Evolutionary conservation across 2,797 vertebrate species (phyloP).

Genomic region (Cuculus canorus): DNA sequence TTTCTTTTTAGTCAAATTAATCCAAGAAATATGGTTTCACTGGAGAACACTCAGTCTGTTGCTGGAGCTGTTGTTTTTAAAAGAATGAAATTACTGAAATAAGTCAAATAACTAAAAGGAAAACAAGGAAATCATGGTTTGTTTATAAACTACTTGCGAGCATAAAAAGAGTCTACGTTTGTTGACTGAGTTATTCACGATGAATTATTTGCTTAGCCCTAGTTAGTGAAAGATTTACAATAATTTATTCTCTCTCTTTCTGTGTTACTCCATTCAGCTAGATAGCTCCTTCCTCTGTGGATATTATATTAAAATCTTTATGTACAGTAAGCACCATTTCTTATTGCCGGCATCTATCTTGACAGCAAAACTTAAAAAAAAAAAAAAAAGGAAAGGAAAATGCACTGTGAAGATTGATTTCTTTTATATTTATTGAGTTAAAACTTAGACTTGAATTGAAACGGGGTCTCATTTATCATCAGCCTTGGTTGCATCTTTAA

Average conservation of each 20-base stretch:
- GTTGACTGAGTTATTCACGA: background rate
- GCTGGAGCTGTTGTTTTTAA: background rate
- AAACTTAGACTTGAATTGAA: conserved; percentile 45
- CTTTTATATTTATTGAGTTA: conserved; percentile 70
- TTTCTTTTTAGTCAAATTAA: background rate
- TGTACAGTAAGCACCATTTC: background rate
- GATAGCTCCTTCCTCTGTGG: conserved; percentile 29
- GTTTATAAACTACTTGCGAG: background rate
- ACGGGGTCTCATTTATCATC: conserved; percentile 65
- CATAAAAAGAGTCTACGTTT: background rate
- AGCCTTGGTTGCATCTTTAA: conserved; percentile 61
- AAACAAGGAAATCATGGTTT: background rate
- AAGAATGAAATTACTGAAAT: background rate
- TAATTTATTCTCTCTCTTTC: background rate
- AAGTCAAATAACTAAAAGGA: background rate
- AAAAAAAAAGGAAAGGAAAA: background rate
- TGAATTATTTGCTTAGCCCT: conserved; percentile 19
- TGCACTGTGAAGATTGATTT: conserved; percentile 53
- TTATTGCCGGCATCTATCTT: conserved; percentile 61
- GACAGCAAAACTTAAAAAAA: background rate
- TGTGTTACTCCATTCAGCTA: background rate
- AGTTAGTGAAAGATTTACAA: conserved; percentile 17
- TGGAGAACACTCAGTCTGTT: background rate
- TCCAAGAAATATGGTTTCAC: fast-evolving
- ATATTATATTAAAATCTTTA: conserved; percentile 26